Evolutionary conservation across 2,113 vertebrate genomes (phyloP).

Genomic region (Lathamus discolor): DNA sequence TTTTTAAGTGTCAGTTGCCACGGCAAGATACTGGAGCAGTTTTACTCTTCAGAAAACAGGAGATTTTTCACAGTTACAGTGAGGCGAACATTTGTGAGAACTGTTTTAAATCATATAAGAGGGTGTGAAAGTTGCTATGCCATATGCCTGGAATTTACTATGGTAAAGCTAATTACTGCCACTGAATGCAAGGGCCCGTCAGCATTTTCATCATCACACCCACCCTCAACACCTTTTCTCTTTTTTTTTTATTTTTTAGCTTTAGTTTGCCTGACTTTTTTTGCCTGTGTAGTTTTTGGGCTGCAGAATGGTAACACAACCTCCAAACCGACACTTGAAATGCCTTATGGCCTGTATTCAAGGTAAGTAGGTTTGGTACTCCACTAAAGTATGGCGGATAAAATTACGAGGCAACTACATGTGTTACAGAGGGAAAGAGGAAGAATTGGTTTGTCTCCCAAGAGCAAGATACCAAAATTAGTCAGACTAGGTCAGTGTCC

Average conservation of each 20-base stretch:
- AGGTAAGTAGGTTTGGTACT: background rate
- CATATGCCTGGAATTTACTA: conserved; percentile 60
- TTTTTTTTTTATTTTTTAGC: background rate
- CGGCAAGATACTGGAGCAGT: conserved; percentile 22
- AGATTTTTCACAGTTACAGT: conserved; percentile 37
- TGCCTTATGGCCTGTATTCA: background rate
- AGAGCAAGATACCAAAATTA: background rate
- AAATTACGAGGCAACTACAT: background rate
- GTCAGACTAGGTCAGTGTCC: background rate
- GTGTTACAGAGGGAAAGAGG: background rate
- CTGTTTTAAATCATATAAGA: conserved; percentile 21
- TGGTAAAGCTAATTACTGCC: conserved; percentile 42
- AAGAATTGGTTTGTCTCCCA: background rate
- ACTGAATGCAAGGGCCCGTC: background rate
- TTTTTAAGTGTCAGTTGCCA: conserved; percentile 52
- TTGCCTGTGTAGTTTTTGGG: background rate
- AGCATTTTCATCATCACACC: conserved; percentile 41
- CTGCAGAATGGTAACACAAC: background rate
- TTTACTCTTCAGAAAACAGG: conserved; percentile 48
- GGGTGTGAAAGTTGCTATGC: conserved; percentile 4
- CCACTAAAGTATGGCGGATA: background rate
- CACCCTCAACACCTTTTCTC: background rate
- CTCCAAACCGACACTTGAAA: background rate
- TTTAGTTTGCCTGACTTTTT: background rate
- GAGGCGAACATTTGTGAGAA: conserved; percentile 38